Percentiles rank a stretch among this genome's conserved stretches.
These are phyloP conservation scores for Schizothorax lantsangensis DNA, from an alignment of 2,797 vertebrate species.

Conservation along the genomic window DNA sequence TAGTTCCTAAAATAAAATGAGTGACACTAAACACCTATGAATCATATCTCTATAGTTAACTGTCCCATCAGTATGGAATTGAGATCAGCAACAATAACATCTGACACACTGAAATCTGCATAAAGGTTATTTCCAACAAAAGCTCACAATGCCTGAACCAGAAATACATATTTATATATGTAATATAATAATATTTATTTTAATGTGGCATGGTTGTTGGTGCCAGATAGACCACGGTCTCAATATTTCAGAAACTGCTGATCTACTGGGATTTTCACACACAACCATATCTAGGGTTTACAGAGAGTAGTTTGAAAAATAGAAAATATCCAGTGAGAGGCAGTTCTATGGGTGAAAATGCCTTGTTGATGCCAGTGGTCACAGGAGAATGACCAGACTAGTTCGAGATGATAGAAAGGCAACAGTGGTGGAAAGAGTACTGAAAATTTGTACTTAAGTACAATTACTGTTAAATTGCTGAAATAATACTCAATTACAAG, in stretches of 20 bases:
- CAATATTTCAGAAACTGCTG: background rate
- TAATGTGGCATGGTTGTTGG: background rate
- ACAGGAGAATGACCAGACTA: conserved; percentile 63
- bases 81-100: background rate
- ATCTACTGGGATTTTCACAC: background rate
- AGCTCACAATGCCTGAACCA: background rate
- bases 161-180: background rate
- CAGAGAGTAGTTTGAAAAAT: background rate
- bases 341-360: conserved; percentile 41
- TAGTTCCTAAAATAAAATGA: background rate
- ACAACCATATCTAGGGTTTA: background rate
- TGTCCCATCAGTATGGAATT: background rate
- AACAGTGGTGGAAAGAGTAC: background rate
- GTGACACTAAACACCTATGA: background rate
- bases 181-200: background rate
- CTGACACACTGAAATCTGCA: background rate
- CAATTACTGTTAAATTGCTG: too few relatives aligned
- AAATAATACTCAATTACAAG: too few relatives aligned
- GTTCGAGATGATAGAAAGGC: conserved; percentile 56
- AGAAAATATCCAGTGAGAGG: background rate
- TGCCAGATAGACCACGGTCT: background rate
- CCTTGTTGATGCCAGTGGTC: conserved; percentile 65
- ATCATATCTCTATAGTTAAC: background rate
- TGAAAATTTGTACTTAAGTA: too few relatives aligned
- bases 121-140: background rate